Percentiles rank a stretch among this genome's conserved stretches.
These are phyloP conservation scores for Ondatra zibethicus DNA, from an alignment of 2,113 vertebrate genomes.

Conservation along the genomic window DNA sequence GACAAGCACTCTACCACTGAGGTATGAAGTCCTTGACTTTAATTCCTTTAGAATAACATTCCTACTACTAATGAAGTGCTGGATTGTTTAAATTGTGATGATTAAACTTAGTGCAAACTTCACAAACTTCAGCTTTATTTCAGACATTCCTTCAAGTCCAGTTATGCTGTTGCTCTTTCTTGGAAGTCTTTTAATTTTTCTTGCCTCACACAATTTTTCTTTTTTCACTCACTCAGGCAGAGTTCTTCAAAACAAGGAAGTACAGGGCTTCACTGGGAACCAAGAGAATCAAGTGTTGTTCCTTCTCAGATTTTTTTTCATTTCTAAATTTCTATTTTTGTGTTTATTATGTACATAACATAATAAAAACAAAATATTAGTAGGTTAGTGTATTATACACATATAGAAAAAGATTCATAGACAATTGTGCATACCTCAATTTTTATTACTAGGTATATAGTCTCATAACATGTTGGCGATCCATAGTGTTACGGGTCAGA, in stretches of 20 bases:
- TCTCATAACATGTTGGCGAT: background rate
- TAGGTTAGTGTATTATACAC: background rate
- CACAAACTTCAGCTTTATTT: background rate
- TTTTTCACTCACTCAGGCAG: background rate
- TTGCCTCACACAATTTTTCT: background rate
- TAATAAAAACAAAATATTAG: background rate
- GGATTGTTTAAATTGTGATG: slow-evolving; percentile 14
- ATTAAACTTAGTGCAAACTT: background rate
- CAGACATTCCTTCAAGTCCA: background rate
- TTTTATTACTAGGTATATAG: background rate
- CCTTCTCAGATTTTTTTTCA: background rate
- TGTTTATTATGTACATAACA: background rate
- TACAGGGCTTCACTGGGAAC: background rate
- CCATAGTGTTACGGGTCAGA: background rate
- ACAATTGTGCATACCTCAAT: background rate
- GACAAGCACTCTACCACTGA: background rate
- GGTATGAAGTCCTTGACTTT: background rate
- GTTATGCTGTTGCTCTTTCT: background rate
- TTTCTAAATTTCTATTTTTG: slow-evolving; percentile 28
- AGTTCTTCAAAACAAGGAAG: background rate
- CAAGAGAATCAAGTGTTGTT: background rate
- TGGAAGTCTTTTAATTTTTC: background rate
- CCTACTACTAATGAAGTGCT: background rate
- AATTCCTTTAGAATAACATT: slow-evolving; percentile 34
- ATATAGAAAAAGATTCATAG: background rate